Evolutionary conservation across 2,888 invertebrate genomes (phyloP).

Genomic region (Yponomeuta cagnagella): DNA sequence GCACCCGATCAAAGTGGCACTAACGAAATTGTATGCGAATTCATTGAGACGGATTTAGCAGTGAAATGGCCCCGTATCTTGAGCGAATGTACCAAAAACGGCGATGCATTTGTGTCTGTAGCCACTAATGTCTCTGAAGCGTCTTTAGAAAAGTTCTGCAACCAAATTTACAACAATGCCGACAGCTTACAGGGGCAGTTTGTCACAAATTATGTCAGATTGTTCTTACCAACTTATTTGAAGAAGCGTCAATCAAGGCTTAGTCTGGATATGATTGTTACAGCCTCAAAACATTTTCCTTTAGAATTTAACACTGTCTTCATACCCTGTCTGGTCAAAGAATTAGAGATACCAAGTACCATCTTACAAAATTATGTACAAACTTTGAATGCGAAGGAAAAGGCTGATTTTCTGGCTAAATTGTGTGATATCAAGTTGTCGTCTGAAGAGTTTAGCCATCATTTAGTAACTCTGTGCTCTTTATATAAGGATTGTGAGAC

Average conservation of each 20-base stretch:
- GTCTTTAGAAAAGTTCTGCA: slow-evolving; percentile 36
- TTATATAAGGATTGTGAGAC: slow-evolving; percentile 45
- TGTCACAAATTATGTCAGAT: slow-evolving; percentile 28
- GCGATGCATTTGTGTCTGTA: slow-evolving; percentile 23
- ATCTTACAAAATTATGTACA: slow-evolving; percentile 41
- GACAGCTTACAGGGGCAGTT: slow-evolving; percentile 26
- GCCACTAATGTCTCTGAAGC: slow-evolving; percentile 10
- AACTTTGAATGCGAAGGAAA: slow-evolving; percentile 27
- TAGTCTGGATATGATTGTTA: slow-evolving; percentile 41
- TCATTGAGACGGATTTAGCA: slow-evolving; percentile 32
- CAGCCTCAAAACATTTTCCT: slow-evolving; percentile 30
- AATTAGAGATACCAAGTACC: slow-evolving; percentile 33
- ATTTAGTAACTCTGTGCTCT: slow-evolving; percentile 39
- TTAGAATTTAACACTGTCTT: slow-evolving; percentile 30
- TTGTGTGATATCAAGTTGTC: slow-evolving; percentile 33
- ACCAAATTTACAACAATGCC: slow-evolving; percentile 30
- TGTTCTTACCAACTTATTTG: slow-evolving; percentile 37
- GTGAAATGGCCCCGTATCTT: slow-evolving; percentile 30
- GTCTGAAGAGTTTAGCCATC: slow-evolving; percentile 34
- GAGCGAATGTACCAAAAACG: slow-evolving; percentile 33
- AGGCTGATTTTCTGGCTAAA: slow-evolving; percentile 29
- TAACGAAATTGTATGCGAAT: slow-evolving; percentile 22
- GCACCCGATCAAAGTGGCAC: not conserved
- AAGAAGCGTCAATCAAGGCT: slow-evolving; percentile 35
- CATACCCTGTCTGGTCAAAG: slow-evolving; percentile 35